Evolutionary conservation across 2,113 vertebrate genomes (phyloP), one percentile per base, ranked within the genome.

Genomic region (Talpa occidentalis): DNA sequence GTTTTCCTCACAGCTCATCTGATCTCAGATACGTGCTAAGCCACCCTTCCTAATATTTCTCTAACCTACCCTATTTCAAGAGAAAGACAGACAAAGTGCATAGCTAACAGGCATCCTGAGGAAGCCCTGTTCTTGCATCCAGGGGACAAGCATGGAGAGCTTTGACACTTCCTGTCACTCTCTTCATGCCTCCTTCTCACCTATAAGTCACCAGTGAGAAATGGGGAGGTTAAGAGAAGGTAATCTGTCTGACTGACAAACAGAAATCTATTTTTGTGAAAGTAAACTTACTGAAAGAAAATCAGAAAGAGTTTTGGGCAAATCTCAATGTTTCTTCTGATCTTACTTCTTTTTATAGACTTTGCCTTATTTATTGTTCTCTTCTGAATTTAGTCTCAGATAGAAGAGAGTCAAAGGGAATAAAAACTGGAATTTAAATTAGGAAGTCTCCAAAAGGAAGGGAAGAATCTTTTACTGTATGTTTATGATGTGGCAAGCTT

Each of bases 131-230:
- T 72, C 44, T 91, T 78, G 19, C 11, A 10, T 87, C 52, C 28
- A 52, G 28, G 11, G 40, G 42, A 69, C 28, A 74, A 52, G 24
- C 42, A 52, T 8, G 19, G n/a, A 21, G 52, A 74, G 12, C 17
- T 64, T 1, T 82, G 52, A 90, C 35, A 76, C 28, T 56, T 90
- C 16, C 54, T 64, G 44, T 76, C 49, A 35, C 76, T 91, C 30
- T 84, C 72, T 88, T 85, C 67, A 74, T 70, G 28, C 15, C 52
- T 88, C 69, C 60, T 90, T 92, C 82, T 87, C 93, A 93, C 37
- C 72, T 70, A 64, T 28, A 80, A 81, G 6, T 92, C 76, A 32
- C 37, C 22, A 52, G 40, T 64, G 30, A 76, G 52, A 66, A 87
- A 70, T 17, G 21, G 44, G 14, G 7, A 88, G n/a, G 47, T 66